Conservation (phyloP, 37 sponge, comb jelly and placozoan species). For the Dysidea cf. avara region DNA sequence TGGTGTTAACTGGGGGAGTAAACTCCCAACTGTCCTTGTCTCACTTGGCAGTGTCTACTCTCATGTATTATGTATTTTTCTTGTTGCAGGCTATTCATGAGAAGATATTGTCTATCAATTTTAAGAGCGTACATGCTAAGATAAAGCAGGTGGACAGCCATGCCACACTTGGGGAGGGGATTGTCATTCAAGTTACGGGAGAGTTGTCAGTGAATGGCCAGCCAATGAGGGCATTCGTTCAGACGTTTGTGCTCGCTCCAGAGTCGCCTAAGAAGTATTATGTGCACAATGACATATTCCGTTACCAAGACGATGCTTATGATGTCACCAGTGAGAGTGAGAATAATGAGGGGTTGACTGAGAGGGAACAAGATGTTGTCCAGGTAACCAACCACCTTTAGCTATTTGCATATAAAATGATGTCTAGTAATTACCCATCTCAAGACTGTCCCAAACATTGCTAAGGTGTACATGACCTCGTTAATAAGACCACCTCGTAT, state of each 20-base stretch:
- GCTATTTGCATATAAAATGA: too few species aligned
- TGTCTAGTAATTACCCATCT: too few species aligned
- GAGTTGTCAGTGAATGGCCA: slow-evolving; percentile 85
- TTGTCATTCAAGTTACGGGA: slow-evolving; percentile 96
- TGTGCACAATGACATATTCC: slow-evolving; percentile 92
- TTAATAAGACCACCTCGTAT: too few species aligned
- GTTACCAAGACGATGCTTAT: slow-evolving; percentile 88
- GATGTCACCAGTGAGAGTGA: slow-evolving; percentile 74
- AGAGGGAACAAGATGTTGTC: background rate
- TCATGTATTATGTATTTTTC: background rate
- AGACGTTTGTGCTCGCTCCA: slow-evolving; percentile 93
- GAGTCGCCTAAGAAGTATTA: slow-evolving; percentile 64
- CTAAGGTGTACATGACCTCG: too few species aligned
- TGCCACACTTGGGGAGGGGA: slow-evolving; percentile 75
- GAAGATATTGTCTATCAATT: slow-evolving; percentile 81
- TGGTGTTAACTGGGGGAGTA: background rate
- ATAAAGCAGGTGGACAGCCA: slow-evolving; percentile 95
- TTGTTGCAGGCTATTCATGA: slow-evolving; percentile 79
- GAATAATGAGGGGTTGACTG: slow-evolving; percentile 49
- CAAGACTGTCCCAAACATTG: too few species aligned
- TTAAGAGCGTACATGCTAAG: slow-evolving; percentile 69
- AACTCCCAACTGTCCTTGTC: slow-evolving; percentile 13
- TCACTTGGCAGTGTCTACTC: background rate
- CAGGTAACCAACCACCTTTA: too few species aligned
- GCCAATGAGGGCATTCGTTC: slow-evolving; percentile 93